Evolutionary conservation across 2,113 vertebrate genomes (phyloP).

Genomic region (Coregonus clupeaformis): DNA sequence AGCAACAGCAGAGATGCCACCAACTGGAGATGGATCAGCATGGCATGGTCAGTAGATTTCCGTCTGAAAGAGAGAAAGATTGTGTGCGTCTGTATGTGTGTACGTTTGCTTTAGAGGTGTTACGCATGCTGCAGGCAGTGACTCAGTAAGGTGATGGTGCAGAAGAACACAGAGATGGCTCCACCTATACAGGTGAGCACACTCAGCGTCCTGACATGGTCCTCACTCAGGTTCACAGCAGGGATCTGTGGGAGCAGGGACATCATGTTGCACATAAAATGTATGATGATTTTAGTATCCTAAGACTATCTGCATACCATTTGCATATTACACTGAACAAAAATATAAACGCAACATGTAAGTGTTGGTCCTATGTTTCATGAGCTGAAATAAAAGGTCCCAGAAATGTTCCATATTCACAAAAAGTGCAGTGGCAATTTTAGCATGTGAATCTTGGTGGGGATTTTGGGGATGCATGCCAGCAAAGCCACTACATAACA

Average conservation of each 20-base stretch:
- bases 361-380: too few species aligned
- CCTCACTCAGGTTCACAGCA: neutral
- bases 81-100: neutral
- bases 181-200: neutral
- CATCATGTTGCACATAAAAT: neutral
- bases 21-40: conserved; percentile 61
- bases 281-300: too few species aligned
- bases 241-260: conserved; percentile 4
- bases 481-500: too few species aligned
- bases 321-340: too few species aligned
- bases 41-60: conserved; percentile 51
- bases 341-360: too few species aligned
- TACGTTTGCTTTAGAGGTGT: neutral
- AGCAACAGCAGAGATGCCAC: conserved; percentile 64
- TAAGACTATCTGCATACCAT: too few species aligned
- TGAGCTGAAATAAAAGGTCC: too few species aligned
- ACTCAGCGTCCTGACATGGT: conserved; percentile 23
- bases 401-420: too few species aligned
- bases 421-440: too few species aligned
- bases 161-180: conserved; percentile 6
- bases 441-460: too few species aligned
- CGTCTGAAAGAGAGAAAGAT: conserved; percentile 20
- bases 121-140: neutral
- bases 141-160: conserved; percentile 3
- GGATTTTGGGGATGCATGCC: too few species aligned